phyloP scores from a whole-genome alignment of 2,113 vertebrate genomes.

The Pionites leucogaster region DNA sequence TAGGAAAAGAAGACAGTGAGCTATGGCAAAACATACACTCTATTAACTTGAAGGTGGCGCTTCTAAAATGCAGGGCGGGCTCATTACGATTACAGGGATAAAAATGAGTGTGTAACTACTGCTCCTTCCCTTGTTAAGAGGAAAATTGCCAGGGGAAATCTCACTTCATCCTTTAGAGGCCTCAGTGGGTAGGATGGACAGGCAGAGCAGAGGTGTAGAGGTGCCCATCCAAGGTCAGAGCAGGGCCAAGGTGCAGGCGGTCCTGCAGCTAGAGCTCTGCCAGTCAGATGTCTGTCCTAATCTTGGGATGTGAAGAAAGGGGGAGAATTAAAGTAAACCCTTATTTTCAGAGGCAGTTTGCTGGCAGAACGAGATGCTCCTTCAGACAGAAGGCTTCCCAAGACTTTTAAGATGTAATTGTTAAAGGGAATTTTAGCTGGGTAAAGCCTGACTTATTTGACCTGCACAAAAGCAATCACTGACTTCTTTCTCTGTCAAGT shows the following conservation, averaged over 20 bases:
- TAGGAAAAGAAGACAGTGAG: not conserved
- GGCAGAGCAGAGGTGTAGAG: not conserved
- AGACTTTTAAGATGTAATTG: not conserved
- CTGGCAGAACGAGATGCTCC: not conserved
- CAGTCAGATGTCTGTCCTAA: not conserved
- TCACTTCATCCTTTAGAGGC: not conserved
- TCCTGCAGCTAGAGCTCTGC: not conserved
- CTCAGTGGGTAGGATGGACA: not conserved
- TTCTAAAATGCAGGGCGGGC: not conserved
- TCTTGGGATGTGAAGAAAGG: accelerated
- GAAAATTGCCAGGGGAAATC: not conserved
- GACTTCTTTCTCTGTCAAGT: not conserved
- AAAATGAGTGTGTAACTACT: not conserved
- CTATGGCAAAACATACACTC: not conserved
- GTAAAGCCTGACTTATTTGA: not conserved
- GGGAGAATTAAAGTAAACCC: not conserved
- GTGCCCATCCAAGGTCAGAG: not conserved
- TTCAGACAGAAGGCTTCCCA: not conserved
- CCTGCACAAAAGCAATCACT: not conserved
- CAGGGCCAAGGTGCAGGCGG: accelerated
- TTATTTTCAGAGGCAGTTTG: not conserved
- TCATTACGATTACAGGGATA: not conserved
- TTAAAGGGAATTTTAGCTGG: not conserved
- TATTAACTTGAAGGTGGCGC: not conserved
- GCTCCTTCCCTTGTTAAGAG: not conserved